Percentiles rank a stretch among this genome's conserved stretches.
These are phyloP conservation scores for Trichopria drosophilae DNA, from an alignment of 2,888 invertebrate species.

Conservation along the genomic window DNA sequence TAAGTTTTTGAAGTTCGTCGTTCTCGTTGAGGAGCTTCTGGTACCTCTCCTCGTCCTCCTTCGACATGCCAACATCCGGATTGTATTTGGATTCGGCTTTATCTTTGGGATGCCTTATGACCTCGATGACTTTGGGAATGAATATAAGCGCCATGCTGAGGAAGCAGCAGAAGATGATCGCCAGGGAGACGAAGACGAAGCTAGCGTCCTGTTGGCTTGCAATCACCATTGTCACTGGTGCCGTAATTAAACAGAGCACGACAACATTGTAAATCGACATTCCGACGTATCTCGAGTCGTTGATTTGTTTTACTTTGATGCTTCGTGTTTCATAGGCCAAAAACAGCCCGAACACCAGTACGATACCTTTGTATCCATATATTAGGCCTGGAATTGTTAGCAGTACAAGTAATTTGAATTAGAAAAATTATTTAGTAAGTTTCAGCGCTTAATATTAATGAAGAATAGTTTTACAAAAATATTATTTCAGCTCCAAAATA, in stretches of 20 bases:
- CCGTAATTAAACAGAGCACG: constrained; percentile 95
- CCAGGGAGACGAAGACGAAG: constrained; percentile 93
- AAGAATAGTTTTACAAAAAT: no score
- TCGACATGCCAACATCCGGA: constrained; percentile 78
- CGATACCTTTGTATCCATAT: constrained; percentile 95
- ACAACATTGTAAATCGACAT: constrained; percentile 99
- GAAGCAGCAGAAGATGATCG: constrained; percentile 97
- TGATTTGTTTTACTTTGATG: constrained; percentile 94
- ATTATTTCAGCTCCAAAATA: no score
- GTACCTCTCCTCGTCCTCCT: constrained; percentile 94
- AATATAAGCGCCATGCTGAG: constrained; percentile 98
- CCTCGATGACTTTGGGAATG: constrained; percentile 95
- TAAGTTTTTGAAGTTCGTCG: constrained; percentile 93
- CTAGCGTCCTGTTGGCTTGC: constrained; percentile 97
- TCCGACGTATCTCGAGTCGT: constrained; percentile 97
- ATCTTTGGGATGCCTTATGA: constrained; percentile 85
- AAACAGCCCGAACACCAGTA: constrained; percentile 95
- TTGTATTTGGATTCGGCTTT: constrained; percentile 86
- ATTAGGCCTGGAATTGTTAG: constrained; percentile 72
- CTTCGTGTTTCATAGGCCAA: constrained; percentile 98
- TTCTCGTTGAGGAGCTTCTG: constrained; percentile 92
- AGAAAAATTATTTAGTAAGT: not conserved
- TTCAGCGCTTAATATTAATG: no score
- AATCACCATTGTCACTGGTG: constrained; percentile 96
- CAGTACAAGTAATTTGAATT: constrained; percentile 3